Conservation (phyloP, 2,888 invertebrate genomes). For the Apeira syringaria region DNA sequence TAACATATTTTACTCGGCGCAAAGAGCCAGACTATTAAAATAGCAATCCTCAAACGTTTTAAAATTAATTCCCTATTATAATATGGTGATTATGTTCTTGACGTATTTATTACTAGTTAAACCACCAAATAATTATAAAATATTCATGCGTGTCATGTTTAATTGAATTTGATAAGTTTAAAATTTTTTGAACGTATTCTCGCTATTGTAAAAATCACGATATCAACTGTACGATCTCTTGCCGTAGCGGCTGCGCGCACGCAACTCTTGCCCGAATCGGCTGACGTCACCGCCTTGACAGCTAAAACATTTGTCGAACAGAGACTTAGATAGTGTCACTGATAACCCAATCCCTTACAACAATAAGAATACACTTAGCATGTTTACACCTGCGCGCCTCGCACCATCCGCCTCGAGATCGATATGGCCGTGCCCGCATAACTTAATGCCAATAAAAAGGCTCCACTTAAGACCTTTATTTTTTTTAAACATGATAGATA, state of each 20-base stretch:
- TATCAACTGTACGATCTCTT: slow-evolving; percentile 63
- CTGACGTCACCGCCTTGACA: slow-evolving; percentile 82
- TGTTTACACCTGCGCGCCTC: slow-evolving; percentile 81
- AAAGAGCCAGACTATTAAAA: no score
- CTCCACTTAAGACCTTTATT: no score
- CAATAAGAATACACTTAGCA: slow-evolving; percentile 82
- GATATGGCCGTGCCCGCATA: slow-evolving; percentile 64
- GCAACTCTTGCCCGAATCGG: slow-evolving; percentile 62
- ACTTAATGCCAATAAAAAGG: no score
- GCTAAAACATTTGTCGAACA: slow-evolving; percentile 82
- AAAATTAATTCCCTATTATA: no score
- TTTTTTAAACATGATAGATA: no score
- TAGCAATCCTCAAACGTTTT: no score
- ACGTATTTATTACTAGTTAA: no score
- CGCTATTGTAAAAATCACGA: slow-evolving; percentile 38
- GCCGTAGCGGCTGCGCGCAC: slow-evolving; percentile 44
- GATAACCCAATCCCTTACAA: slow-evolving; percentile 82
- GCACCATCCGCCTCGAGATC: slow-evolving; percentile 49
- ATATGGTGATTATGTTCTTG: no score
- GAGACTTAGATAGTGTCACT: slow-evolving; percentile 80
- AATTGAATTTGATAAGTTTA: no score
- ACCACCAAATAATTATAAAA: no score
- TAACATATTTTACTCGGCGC: no score
- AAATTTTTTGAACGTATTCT: slow-evolving; percentile 14
- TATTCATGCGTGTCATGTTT: no score